These are phyloP conservation scores for Cryptus armator DNA, from an alignment of 2,888 invertebrate genomes.

Conservation along the genomic window DNA sequence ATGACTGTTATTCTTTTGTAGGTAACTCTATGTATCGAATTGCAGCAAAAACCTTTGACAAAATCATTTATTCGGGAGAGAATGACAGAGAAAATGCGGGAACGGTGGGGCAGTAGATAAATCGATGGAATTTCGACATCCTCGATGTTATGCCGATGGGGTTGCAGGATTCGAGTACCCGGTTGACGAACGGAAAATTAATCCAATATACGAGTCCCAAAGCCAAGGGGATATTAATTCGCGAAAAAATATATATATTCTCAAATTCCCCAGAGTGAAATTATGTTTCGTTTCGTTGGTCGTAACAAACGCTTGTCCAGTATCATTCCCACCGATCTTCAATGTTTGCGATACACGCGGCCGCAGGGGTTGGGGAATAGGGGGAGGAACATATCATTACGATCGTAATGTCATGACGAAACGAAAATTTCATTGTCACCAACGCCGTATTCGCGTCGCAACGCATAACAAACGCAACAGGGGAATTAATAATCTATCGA, in stretches of 20 bases:
- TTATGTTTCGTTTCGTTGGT: slow-evolving; percentile 46
- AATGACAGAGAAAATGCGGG: slow-evolving; percentile 16
- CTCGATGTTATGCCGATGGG: not conserved
- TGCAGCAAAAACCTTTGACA: not conserved
- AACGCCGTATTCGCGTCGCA: not conserved
- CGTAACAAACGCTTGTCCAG: not conserved
- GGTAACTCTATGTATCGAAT: slow-evolving; percentile 17
- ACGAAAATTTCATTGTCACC: slow-evolving; percentile 27
- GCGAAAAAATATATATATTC: slow-evolving; percentile 27
- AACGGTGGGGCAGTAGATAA: not conserved
- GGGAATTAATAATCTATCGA: slow-evolving; percentile 13
- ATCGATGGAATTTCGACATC: slow-evolving; percentile 27
- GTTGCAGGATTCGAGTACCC: not conserved
- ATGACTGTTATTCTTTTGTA: not conserved
- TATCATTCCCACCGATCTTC: not conserved
- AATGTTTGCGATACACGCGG: not conserved
- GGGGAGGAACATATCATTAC: not conserved
- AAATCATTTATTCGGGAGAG: slow-evolving; percentile 14
- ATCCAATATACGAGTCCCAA: slow-evolving; percentile 47
- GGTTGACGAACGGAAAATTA: slow-evolving; percentile 46
- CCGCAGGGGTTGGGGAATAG: not conserved
- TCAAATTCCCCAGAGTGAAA: slow-evolving; percentile 47
- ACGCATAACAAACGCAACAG: slow-evolving; percentile 9
- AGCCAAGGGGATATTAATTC: slow-evolving; percentile 54
- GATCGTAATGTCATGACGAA: not conserved